Conservation (phyloP, 2,888 invertebrate genomes). For the Pherbina coryleti region DNA sequence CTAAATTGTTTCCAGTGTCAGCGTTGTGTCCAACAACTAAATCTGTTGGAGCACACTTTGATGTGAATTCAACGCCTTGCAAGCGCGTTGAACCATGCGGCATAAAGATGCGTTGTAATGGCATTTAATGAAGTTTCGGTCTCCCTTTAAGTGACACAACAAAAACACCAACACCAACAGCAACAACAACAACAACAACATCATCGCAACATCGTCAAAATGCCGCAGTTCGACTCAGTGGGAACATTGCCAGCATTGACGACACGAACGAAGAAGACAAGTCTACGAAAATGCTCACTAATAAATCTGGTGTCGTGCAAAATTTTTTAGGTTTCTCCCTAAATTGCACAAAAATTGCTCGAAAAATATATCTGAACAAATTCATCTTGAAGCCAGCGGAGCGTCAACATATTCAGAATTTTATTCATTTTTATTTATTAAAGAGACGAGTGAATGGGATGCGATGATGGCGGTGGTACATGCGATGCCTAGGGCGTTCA, state of each 20-base stretch:
- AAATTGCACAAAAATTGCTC: not conserved
- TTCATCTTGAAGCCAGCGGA: not conserved
- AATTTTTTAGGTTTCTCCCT: not conserved
- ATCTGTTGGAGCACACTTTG: constrained; percentile 9
- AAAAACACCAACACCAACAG: not conserved
- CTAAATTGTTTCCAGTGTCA: not conserved
- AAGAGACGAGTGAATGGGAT: not conserved
- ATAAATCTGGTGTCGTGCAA: constrained; percentile 25
- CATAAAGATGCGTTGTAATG: constrained; percentile 32
- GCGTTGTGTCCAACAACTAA: not conserved
- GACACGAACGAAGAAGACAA: not conserved
- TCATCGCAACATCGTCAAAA: not conserved
- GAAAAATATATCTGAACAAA: not conserved
- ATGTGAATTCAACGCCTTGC: not conserved
- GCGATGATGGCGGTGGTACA: not conserved
- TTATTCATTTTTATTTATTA: constrained; percentile 9
- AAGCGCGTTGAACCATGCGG: constrained; percentile 27
- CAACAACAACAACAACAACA: not conserved
- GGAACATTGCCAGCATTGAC: constrained; percentile 23
- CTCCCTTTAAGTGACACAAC: not conserved
- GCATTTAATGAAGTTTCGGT: constrained; percentile 17
- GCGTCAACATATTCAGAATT: constrained; percentile 9
- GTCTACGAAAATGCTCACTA: constrained; percentile 15
- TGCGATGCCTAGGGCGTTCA: not conserved
- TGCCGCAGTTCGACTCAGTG: not conserved